phyloP scores from a whole-genome alignment of 2,888 invertebrate genomes.

The Argynnis bischoffii region DNA sequence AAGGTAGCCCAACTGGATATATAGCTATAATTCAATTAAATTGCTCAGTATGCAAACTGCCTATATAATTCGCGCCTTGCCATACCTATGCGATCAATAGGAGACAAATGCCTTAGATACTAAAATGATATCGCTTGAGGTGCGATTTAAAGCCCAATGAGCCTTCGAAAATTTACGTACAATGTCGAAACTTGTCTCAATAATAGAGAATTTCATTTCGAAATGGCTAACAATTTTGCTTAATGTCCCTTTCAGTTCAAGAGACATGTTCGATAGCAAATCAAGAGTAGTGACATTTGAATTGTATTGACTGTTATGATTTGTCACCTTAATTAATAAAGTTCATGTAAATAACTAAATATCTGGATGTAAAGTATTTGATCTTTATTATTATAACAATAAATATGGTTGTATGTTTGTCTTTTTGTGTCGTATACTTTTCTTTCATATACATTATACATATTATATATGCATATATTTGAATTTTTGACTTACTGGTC shows the following conservation, averaged over 20 bases:
- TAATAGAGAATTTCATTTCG: slow-evolving; percentile 42
- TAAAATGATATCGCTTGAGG: slow-evolving; percentile 59
- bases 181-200: slow-evolving; percentile 40
- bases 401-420: background rate
- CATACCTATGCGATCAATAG: slow-evolving; percentile 51
- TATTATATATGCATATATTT: no score
- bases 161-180: slow-evolving; percentile 53
- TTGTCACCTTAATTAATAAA: slow-evolving; percentile 15
- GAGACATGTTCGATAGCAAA: slow-evolving; percentile 28
- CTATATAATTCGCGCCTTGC: slow-evolving; percentile 39
- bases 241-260: slow-evolving; percentile 30
- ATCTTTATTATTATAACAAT: background rate
- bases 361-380: background rate
- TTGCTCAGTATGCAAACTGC: slow-evolving; percentile 7
- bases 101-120: slow-evolving; percentile 68
- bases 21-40: no score
- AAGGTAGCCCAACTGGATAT: no score
- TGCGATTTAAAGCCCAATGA: slow-evolving; percentile 58
- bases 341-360: slow-evolving; percentile 5
- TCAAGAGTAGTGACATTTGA: slow-evolving; percentile 29
- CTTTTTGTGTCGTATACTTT: no score
- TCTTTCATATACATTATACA: no score
- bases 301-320: slow-evolving; percentile 14
- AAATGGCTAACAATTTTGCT: slow-evolving; percentile 31
- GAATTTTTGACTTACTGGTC: no score